Evolutionary conservation across 2,113 vertebrate species (phyloP).

Genomic region (Hippolais icterina): DNA sequence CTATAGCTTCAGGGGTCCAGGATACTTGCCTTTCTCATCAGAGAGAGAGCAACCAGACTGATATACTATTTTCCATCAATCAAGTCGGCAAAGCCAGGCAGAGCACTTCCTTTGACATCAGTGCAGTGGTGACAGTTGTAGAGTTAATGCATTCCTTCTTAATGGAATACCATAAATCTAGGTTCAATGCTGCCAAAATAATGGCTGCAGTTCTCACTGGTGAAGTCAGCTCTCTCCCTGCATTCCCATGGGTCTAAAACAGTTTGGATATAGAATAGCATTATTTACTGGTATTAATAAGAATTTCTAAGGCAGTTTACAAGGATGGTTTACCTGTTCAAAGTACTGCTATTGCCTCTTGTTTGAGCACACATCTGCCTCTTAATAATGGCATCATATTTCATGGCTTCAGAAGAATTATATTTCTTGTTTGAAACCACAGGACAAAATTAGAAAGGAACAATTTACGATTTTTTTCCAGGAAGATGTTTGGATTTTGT

Average conservation of each 20-base stretch:
- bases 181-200: slow-evolving; percentile 54
- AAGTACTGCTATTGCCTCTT: neutral
- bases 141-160: slow-evolving; percentile 66
- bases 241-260: neutral
- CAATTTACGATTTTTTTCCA: neutral
- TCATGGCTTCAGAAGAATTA: neutral
- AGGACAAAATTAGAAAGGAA: neutral
- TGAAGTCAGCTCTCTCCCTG: slow-evolving; percentile 28
- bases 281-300: slow-evolving; percentile 38
- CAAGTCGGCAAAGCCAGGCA: slow-evolving; percentile 65
- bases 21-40: slow-evolving; percentile 53
- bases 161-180: slow-evolving; percentile 72
- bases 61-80: slow-evolving; percentile 63
- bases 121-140: slow-evolving; percentile 57
- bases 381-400: neutral
- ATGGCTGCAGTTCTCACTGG: slow-evolving; percentile 15
- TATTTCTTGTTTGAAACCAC: neutral
- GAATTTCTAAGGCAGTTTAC: neutral
- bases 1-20: slow-evolving; percentile 27
- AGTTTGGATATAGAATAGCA: neutral
- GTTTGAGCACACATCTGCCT: neutral
- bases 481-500: neutral
- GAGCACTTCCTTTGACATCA: slow-evolving; percentile 61
- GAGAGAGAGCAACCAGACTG: slow-evolving; percentile 14
- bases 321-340: neutral